phyloP scores from a whole-genome alignment of 2,113 vertebrate species.

The Tiliqua scincoides region DNA sequence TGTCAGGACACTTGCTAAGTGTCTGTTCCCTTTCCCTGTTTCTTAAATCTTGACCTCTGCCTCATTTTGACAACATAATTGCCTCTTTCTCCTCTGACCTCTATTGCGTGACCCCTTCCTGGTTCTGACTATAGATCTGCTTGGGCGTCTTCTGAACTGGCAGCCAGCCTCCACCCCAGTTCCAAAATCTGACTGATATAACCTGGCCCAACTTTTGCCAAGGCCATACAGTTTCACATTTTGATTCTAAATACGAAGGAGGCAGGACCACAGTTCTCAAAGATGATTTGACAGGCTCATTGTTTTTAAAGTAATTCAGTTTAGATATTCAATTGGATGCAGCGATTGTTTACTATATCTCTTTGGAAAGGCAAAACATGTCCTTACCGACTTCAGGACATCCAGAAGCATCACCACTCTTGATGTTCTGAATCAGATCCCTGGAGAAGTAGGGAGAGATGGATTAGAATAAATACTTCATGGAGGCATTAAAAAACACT shows the following conservation, averaged over 20 bases:
- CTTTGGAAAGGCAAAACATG: not conserved
- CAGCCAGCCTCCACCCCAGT: too few relatives aligned
- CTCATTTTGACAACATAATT: too few relatives aligned
- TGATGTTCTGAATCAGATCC: conserved; percentile 76
- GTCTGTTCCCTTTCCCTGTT: too few relatives aligned
- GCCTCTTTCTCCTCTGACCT: too few relatives aligned
- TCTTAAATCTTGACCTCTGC: too few relatives aligned
- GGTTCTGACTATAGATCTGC: too few relatives aligned
- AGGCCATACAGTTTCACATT: not conserved
- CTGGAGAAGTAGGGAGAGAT: conserved; percentile 47
- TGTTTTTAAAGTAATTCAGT: not conserved
- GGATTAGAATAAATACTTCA: not conserved
- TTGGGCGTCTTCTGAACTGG: too few relatives aligned
- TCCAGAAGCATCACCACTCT: conserved; percentile 67
- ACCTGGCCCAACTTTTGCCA: too few relatives aligned
- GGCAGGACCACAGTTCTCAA: not conserved
- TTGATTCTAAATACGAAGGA: not conserved
- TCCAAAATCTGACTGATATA: too few relatives aligned
- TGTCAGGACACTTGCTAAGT: too few relatives aligned
- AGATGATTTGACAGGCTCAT: not conserved
- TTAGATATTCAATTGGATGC: not conserved
- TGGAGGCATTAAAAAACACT: not conserved
- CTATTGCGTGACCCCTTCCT: too few relatives aligned
- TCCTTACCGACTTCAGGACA: conserved; percentile 72
- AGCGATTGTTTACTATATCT: not conserved